phyloP scores from a whole-genome alignment of 2,888 invertebrate species.

The Phlogophora meticulosa region DNA sequence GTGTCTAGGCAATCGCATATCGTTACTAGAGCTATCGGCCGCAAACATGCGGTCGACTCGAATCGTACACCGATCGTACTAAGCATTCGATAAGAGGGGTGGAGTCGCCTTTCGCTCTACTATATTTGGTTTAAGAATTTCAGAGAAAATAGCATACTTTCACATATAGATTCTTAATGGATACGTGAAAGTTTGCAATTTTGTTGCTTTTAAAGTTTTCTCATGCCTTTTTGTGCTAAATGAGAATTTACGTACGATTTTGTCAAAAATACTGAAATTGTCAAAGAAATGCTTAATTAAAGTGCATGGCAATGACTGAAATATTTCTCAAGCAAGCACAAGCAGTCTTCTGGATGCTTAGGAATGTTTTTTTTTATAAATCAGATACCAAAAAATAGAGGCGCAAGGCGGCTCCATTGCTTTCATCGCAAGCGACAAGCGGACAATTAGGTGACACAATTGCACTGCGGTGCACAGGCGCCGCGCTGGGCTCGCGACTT shows the following conservation, averaged over 20 bases:
- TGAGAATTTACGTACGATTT: too few relatives aligned
- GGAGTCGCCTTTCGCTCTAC: conserved; percentile 27
- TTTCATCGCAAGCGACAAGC: conserved; percentile 63
- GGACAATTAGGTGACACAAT: conserved; percentile 83
- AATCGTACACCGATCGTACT: conserved; percentile 63
- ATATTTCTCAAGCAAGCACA: too few relatives aligned
- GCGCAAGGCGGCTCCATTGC: conserved; percentile 55
- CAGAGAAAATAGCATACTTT: too few relatives aligned
- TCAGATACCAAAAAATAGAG: not conserved
- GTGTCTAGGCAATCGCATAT: conserved; percentile 50
- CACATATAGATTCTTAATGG: too few relatives aligned
- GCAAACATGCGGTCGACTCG: conserved; percentile 71
- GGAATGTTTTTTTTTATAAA: too few relatives aligned
- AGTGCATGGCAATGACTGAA: too few relatives aligned
- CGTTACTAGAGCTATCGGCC: conserved; percentile 60
- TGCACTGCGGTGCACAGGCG: conserved; percentile 74
- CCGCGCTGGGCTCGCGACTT: conserved; percentile 72
- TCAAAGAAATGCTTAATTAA: too few relatives aligned
- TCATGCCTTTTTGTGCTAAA: too few relatives aligned
- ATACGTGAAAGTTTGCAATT: too few relatives aligned
- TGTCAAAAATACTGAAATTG: too few relatives aligned
- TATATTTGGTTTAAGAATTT: not conserved
- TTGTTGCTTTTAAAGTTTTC: too few relatives aligned
- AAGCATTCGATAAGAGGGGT: conserved; percentile 44
- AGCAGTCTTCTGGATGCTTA: too few relatives aligned